Conservation (phyloP, 2,888 invertebrate species). For the Zygothrica quintamaculata region DNA sequence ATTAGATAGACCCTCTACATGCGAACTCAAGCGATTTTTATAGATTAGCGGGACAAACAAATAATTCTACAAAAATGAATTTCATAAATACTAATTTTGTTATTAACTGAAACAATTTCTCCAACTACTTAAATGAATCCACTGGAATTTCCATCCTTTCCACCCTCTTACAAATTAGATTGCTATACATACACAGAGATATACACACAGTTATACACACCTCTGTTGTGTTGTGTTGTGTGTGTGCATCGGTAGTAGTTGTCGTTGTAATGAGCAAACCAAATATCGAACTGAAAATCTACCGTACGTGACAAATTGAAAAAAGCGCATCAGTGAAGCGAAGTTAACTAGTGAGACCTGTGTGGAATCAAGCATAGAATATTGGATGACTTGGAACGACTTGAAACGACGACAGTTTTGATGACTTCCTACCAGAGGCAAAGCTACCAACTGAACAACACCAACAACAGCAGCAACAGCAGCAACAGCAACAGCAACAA, state of each 20-base stretch:
- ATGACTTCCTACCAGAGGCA: constrained; percentile 62
- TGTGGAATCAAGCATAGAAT: constrained; percentile 78
- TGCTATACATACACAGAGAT: neutral
- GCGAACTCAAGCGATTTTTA: constrained; percentile 57
- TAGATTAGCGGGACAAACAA: constrained; percentile 60
- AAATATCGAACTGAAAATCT: constrained; percentile 62
- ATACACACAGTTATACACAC: neutral
- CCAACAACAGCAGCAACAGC: constrained; percentile 31
- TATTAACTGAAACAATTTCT: constrained; percentile 21
- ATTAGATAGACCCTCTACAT: constrained; percentile 70
- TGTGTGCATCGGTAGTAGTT: neutral
- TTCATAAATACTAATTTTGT: constrained; percentile 76
- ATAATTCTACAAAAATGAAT: constrained; percentile 68
- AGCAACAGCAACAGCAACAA: no score
- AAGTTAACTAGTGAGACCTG: constrained; percentile 79
- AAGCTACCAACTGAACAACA: constrained; percentile 16
- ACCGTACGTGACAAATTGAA: constrained; percentile 83
- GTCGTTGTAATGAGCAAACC: constrained; percentile 50
- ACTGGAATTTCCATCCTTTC: no score
- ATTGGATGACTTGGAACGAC: constrained; percentile 66
- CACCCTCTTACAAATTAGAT: no score
- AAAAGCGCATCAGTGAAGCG: constrained; percentile 81
- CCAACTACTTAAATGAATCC: no score
- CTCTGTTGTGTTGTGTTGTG: no score
- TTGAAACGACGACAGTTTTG: constrained; percentile 57